These are phyloP conservation scores for Chrysomela aeneicollis DNA, from an alignment of 2,888 invertebrate genomes.

Conservation along the genomic window DNA sequence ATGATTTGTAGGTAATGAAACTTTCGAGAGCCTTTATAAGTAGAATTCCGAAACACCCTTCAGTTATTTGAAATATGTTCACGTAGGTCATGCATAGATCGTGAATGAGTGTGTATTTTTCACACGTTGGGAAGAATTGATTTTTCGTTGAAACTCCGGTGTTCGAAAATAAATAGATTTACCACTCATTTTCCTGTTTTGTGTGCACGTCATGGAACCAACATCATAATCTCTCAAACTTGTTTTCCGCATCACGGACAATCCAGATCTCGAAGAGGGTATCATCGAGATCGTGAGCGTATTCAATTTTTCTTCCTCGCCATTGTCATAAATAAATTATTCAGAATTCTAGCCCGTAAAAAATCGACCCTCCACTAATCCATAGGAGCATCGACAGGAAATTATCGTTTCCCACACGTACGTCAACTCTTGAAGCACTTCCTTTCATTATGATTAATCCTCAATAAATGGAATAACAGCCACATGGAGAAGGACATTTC, in stretches of 20 bases:
- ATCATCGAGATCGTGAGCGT: not conserved
- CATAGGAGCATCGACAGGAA: not conserved
- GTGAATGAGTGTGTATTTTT: too few relatives aligned
- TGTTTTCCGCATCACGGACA: not conserved
- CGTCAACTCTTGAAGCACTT: not conserved
- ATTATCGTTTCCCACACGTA: not conserved
- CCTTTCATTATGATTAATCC: not conserved
- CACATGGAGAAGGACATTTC: too few relatives aligned
- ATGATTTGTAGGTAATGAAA: too few relatives aligned
- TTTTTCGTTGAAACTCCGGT: too few relatives aligned
- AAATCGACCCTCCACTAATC: not conserved
- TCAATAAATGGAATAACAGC: not conserved
- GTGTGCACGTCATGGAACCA: not conserved
- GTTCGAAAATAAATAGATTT: too few relatives aligned
- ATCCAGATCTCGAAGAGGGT: not conserved
- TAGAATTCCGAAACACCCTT: too few relatives aligned
- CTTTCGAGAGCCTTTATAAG: too few relatives aligned
- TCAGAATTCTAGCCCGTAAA: not conserved
- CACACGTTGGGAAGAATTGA: too few relatives aligned
- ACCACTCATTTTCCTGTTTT: not conserved
- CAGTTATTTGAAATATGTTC: too few relatives aligned
- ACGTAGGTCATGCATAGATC: too few relatives aligned
- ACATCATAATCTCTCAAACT: not conserved
- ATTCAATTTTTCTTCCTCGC: not conserved
- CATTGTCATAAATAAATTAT: slow-evolving; percentile 3